These are phyloP conservation scores for Calyptommatus sinebrachiatus DNA, from an alignment of 2,113 vertebrate genomes.

Conservation along the genomic window DNA sequence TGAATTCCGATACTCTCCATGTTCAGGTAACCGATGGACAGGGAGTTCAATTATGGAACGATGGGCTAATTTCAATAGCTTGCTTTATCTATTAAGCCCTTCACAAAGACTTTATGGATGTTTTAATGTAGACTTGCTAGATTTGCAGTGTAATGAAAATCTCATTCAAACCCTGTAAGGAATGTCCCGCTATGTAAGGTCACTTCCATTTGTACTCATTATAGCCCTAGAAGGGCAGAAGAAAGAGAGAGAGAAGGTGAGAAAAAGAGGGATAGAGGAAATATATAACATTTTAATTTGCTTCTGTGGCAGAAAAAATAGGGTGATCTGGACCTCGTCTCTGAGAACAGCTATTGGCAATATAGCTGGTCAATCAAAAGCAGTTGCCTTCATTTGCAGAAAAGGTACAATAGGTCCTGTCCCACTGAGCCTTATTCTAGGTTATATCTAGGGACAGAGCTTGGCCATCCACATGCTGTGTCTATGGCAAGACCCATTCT, in stretches of 20 bases:
- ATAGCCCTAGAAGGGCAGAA: slow-evolving; percentile 52
- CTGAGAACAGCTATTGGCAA: not conserved
- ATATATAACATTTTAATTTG: not conserved
- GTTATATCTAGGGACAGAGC: too few relatives aligned
- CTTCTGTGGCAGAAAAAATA: not conserved
- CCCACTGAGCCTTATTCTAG: too few relatives aligned
- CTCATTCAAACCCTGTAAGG: slow-evolving; percentile 66
- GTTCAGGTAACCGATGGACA: slow-evolving; percentile 20
- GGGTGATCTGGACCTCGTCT: slow-evolving; percentile 14
- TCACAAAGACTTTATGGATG: slow-evolving; percentile 58
- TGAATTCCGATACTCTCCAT: not conserved
- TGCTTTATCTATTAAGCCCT: slow-evolving; percentile 67
- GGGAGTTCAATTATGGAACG: slow-evolving; percentile 61
- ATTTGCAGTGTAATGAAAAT: slow-evolving; percentile 67
- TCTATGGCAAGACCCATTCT: too few relatives aligned
- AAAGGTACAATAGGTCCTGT: too few relatives aligned
- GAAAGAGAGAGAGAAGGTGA: slow-evolving; percentile 1
- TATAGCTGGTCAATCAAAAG: too few relatives aligned
- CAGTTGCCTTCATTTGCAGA: not conserved
- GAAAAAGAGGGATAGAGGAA: not conserved
- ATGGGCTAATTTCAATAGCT: slow-evolving; percentile 65
- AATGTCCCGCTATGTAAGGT: slow-evolving; percentile 57
- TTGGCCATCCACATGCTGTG: too few relatives aligned
- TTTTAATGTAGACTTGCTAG: slow-evolving; percentile 65
- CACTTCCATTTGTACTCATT: slow-evolving; percentile 67